Base-by-base conservation (phyloP, 1,140 invertebrate genomes). In the Nomia melanderi region DNA sequence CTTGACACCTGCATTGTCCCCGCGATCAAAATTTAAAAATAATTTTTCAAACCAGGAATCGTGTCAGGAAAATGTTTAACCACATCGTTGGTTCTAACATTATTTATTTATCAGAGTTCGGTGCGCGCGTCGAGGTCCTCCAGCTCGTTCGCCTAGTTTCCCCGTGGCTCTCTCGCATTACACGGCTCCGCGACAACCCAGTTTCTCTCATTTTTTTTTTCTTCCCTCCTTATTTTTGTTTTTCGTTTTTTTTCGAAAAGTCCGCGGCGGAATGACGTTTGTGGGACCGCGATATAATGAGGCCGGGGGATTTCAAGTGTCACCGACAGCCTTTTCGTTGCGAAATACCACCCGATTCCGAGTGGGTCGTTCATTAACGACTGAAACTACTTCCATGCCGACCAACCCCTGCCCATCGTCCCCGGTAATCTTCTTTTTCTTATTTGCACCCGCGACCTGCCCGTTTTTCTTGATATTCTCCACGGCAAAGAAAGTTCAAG, bases 251-350 rank as follows among this genome's bases (percentile, higher is more conserved):
- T 71, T 14, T 41, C 9, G 0, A 11, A 14, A 2, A 71, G 33
- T 17, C 57, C 23, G 23, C 44, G 72, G 56, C 60, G 60, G 70
- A 70, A 66, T 70, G 74, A 77, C 65, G 65, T 77, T 77, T 77
- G 67, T 44, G 75, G 71, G 60, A 71, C 75, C 75, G n/a, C 67
- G 75, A 71, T 71, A 77, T 77, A 77, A 77, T 63, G 75, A 63
- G 75, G 67, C 75, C 75, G 75, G 60, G 75, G 60, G 66, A 70
- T 71, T 77, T 77, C 75, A 71, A 77, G 75, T 77, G 75, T 71
- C 75, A 77, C 56, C 20, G 67, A 33, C 74, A 77, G 66, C 41
- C 75, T 77, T 77, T 77, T 70, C 56, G 75, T 71, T 63, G 36
- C 75, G 47, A 77, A 77, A 77, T 62, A 54, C 14, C 5, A 62